phyloP scores from a whole-genome alignment of 2,888 invertebrate genomes.

The Ormyrus thymus region DNA sequence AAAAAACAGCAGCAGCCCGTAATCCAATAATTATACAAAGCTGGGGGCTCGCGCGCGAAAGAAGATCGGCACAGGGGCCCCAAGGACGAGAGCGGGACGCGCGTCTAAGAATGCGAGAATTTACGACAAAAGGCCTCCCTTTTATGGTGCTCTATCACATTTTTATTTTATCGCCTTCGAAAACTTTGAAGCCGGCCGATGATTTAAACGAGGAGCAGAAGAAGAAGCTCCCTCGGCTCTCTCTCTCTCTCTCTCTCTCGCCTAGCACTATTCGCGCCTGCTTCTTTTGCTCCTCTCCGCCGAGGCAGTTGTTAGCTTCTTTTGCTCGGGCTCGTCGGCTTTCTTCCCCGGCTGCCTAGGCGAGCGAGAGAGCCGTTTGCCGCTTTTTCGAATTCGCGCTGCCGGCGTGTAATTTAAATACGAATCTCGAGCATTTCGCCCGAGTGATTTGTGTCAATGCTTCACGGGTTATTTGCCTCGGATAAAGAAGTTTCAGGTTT shows the following conservation, averaged over 20 bases:
- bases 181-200: conserved; percentile 55
- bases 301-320: not conserved
- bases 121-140: conserved; percentile 56
- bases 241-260: not conserved
- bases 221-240: conserved; percentile 7
- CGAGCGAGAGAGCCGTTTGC: too few species aligned
- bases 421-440: too few species aligned
- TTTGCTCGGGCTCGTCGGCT: not conserved
- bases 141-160: conserved; percentile 51
- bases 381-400: too few species aligned
- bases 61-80: conserved; percentile 5
- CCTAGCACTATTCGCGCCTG: not conserved
- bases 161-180: conserved; percentile 55
- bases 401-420: too few species aligned
- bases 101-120: conserved; percentile 55
- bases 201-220: conserved; percentile 53
- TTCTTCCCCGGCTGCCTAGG: too few species aligned
- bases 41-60: conserved; percentile 4
- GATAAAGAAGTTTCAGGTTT: too few species aligned
- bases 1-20: conserved; percentile 21
- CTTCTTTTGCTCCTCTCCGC: not conserved
- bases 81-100: conserved; percentile 42
- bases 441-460: too few species aligned
- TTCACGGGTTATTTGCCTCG: too few species aligned
- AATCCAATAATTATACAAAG: conserved; percentile 56